Evolutionary conservation across 2,113 vertebrate species (phyloP).

Genomic region (Parus major): DNA sequence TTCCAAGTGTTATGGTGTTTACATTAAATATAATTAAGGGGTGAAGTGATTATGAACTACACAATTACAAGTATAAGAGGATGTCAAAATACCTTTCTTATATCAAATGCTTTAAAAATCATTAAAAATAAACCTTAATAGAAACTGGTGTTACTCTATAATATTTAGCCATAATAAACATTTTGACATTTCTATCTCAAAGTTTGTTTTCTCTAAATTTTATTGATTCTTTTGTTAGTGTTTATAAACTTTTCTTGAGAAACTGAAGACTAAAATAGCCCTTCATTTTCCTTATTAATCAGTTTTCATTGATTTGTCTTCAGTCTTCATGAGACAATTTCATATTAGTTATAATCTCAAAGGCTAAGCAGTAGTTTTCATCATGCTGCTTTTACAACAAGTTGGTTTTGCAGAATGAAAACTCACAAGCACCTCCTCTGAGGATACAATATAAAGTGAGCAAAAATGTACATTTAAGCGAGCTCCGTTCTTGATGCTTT

Average conservation of each 20-base stretch:
- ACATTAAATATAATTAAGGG: not conserved
- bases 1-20: not conserved
- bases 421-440: not conserved
- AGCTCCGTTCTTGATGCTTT: not conserved
- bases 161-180: not conserved
- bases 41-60: not conserved
- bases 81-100: not conserved
- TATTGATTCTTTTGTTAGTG: not conserved
- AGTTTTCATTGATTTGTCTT: not conserved
- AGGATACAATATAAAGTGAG: not conserved
- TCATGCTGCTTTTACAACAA: not conserved
- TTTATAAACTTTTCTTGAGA: not conserved
- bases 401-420: not conserved
- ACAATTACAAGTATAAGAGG: not conserved
- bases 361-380: not conserved
- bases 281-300: not conserved
- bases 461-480: not conserved
- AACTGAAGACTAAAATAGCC: not conserved
- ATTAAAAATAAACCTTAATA: not conserved
- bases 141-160: not conserved
- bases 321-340: not conserved
- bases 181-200: not conserved
- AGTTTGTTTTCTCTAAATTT: not conserved
- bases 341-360: not conserved
- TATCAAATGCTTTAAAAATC: not conserved